Evolutionary conservation across 2,797 vertebrate genomes (phyloP), one percentile per base, ranked within the genome.

Genomic region (Rachycentron canadum): DNA sequence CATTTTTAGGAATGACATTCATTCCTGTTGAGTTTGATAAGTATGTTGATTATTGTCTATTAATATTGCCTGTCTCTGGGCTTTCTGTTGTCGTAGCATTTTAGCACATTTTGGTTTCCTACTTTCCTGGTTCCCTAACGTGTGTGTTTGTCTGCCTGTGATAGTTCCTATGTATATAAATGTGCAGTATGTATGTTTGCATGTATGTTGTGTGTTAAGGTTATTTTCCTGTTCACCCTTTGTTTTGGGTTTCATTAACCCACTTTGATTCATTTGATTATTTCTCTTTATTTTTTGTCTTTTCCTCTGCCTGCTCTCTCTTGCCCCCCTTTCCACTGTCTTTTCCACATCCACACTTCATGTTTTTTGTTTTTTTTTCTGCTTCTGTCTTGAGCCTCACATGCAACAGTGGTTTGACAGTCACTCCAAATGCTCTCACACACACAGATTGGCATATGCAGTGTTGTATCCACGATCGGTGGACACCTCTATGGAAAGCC

Each of bases 391-490:
- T 50, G 3, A 73, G 58, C 62, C 40, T 73, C 76, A 50, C 41
- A 68, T 2, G 19, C 52, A 55, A 73, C 73, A 60, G 75, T 78
- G 41, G 62, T 86, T 74, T 86, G 75, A 85, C 76, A 72, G 64
- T 62, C 82, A 61, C 16, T 58, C 61, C 58, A 62, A 59, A 67
- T 26, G 62, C 45, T 25, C 41, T 61, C 69, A 38, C 19, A n/a
- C 17, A 56, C 55, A 64, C 66, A 59, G 76, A 87, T 66, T 79
- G 84, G 78, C 72, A 81, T 52, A 66, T 61, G 59, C 76, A 84
- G 53, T 78, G 85, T 76, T 74, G 63, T 69, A 64, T 87, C 82
- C 21, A 61, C 80, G 79, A 83, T 81, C 80, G 77, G 55, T 66
- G 73, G 60, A 45, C 67, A 75, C 63, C 70, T 75, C 70, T 83